phyloP scores from a whole-genome alignment of 1,140 invertebrate species.

The Bathynomus jamesi region DNA sequence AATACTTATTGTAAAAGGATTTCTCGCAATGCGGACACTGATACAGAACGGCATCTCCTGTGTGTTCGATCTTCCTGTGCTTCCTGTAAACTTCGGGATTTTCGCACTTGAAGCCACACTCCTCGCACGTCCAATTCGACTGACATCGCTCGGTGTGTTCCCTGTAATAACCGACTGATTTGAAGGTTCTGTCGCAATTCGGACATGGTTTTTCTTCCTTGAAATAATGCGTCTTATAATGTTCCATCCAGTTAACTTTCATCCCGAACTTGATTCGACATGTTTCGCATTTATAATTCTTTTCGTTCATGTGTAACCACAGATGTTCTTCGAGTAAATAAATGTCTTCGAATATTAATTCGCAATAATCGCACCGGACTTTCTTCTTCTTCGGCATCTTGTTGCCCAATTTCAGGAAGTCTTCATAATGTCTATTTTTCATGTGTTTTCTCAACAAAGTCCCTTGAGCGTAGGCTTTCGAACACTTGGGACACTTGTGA shows the following conservation, averaged over 20 bases:
- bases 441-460: constrained; percentile 34
- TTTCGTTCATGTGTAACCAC: constrained; percentile 29
- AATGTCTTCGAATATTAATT: constrained; percentile 15
- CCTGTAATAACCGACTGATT: constrained; percentile 31
- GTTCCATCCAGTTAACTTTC: constrained; percentile 27
- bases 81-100: constrained; percentile 27
- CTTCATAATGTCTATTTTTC: constrained; percentile 33
- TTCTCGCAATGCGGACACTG: constrained; percentile 25
- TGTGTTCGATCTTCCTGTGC: constrained; percentile 21
- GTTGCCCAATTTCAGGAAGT: constrained; percentile 22
- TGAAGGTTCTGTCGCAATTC: constrained; percentile 32
- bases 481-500: constrained; percentile 27
- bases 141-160: constrained; percentile 30
- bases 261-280: constrained; percentile 34
- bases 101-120: constrained; percentile 23
- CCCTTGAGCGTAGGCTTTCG: constrained; percentile 29
- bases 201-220: constrained; percentile 24
- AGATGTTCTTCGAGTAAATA: constrained; percentile 31
- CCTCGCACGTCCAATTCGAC: constrained; percentile 31
- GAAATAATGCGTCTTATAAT: constrained; percentile 35
- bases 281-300: constrained; percentile 23
- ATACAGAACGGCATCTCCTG: constrained; percentile 14
- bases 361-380: constrained; percentile 29
- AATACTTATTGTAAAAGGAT: constrained; percentile 25
- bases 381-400: constrained; percentile 33